Conservation (phyloP, 2,113 vertebrate genomes). For the Erpornis zantholeuca region DNA sequence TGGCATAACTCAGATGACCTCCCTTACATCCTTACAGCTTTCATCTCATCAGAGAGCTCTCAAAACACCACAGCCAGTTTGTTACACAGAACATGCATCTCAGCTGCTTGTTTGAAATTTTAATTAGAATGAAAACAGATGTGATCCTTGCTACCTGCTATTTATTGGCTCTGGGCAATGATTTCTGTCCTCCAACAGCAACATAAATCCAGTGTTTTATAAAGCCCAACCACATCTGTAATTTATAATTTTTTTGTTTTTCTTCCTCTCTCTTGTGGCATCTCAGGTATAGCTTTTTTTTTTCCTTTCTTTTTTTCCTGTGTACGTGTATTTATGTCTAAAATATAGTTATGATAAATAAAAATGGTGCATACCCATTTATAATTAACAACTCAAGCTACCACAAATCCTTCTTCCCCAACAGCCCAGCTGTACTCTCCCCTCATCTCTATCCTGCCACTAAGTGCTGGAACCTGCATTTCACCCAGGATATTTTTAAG, state of each 20-base stretch:
- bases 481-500: background rate
- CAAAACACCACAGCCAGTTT: background rate
- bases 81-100: background rate
- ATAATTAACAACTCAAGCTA: background rate
- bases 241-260: background rate
- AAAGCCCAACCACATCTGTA: background rate
- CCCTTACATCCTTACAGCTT: background rate
- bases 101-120: conserved; percentile 13
- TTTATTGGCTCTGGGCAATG: background rate
- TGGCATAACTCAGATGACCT: background rate
- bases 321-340: background rate
- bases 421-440: background rate
- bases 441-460: background rate
- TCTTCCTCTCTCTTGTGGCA: background rate
- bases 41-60: background rate
- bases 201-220: background rate
- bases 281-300: background rate
- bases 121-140: conserved; percentile 25
- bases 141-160: background rate
- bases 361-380: background rate
- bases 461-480: background rate
- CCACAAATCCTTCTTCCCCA: background rate
- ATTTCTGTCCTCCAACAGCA: background rate
- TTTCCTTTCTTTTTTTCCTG: background rate
- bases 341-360: background rate